Percentiles rank a stretch among this genome's conserved stretches.
Conservation (phyloP, 2,113 vertebrate genomes). For the Epinephelus fuscoguttatus region DNA sequence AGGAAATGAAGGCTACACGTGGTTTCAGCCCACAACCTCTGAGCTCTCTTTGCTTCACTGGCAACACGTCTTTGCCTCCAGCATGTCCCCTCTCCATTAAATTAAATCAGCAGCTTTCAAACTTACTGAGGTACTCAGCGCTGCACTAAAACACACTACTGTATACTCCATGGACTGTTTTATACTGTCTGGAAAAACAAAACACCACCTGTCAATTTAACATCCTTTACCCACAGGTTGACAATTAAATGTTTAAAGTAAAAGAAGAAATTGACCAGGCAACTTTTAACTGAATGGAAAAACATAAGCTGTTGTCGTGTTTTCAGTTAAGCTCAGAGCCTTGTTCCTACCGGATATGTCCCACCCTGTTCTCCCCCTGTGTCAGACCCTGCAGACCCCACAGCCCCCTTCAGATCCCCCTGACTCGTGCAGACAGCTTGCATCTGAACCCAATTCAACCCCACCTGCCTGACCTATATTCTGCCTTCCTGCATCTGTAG, state of each 20-base stretch:
- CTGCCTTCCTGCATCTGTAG: slow-evolving; percentile 50
- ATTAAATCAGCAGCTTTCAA: slow-evolving; percentile 51
- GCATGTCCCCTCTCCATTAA: slow-evolving; percentile 32
- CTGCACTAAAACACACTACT: slow-evolving; percentile 3
- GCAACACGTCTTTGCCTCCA: slow-evolving; percentile 45
- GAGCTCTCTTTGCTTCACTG: slow-evolving; percentile 42
- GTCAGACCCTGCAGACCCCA: slow-evolving; percentile 28
- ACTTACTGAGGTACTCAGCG: slow-evolving; percentile 15
- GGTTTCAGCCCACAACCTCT: slow-evolving; percentile 45
- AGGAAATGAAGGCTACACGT: slow-evolving; percentile 45
- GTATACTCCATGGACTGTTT: not conserved
- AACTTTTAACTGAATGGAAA: slow-evolving; percentile 31
- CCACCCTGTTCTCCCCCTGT: slow-evolving; percentile 31
- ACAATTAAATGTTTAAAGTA: not conserved
- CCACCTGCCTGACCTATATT: slow-evolving; percentile 83
- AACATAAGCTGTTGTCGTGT: slow-evolving; percentile 29
- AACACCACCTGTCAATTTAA: slow-evolving; percentile 3
- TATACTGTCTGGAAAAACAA: not conserved
- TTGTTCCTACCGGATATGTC: slow-evolving; percentile 38
- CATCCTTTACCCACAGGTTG: not conserved
- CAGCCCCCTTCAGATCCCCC: slow-evolving; percentile 34
- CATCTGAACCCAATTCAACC: slow-evolving; percentile 76
- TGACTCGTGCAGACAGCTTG: slow-evolving; percentile 46
- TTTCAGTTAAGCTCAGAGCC: slow-evolving; percentile 46
- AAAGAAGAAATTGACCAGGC: not conserved